Conservation (phyloP, 1,140 invertebrate genomes). For the Aphidius gifuensis region DNA sequence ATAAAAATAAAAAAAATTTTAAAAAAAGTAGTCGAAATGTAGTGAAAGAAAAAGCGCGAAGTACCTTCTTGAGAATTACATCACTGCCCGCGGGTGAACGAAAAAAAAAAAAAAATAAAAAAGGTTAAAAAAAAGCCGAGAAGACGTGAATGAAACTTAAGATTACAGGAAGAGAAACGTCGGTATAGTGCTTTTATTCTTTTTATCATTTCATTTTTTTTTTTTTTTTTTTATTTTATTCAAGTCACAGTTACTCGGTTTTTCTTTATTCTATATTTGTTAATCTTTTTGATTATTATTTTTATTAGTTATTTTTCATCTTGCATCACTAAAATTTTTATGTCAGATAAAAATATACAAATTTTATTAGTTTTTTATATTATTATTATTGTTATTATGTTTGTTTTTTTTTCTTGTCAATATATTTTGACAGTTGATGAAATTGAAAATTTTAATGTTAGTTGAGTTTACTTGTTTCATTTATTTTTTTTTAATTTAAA, state of each 20-base stretch:
- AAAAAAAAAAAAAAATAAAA: background rate
- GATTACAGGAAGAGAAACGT: conserved; percentile 24
- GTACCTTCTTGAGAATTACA: conserved; percentile 23
- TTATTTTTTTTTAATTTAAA: conserved; percentile 16
- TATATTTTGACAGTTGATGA: conserved; percentile 16
- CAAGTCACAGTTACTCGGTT: background rate
- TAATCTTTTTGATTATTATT: background rate
- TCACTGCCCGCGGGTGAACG: conserved; percentile 15
- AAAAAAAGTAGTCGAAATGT: background rate
- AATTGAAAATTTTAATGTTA: conserved; percentile 14
- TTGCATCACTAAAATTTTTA: conserved; percentile 1
- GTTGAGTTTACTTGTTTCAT: conserved; percentile 2
- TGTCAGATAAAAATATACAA: conserved; percentile 4
- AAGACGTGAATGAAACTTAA: conserved; percentile 25
- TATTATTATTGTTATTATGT: background rate
- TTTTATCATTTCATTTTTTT: background rate
- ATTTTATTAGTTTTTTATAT: background rate
- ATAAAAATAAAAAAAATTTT: background rate
- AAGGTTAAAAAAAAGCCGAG: conserved; percentile 20
- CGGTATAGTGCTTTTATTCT: background rate
- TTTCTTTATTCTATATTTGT: conserved; percentile 3
- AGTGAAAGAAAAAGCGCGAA: conserved; percentile 7
- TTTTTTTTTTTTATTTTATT: conserved; percentile 10
- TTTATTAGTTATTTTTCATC: background rate
- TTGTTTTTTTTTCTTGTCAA: background rate